Evolutionary conservation across 2,113 vertebrate species (phyloP), one percentile per base, ranked within the genome.

Genomic region (Lanius collurio): DNA sequence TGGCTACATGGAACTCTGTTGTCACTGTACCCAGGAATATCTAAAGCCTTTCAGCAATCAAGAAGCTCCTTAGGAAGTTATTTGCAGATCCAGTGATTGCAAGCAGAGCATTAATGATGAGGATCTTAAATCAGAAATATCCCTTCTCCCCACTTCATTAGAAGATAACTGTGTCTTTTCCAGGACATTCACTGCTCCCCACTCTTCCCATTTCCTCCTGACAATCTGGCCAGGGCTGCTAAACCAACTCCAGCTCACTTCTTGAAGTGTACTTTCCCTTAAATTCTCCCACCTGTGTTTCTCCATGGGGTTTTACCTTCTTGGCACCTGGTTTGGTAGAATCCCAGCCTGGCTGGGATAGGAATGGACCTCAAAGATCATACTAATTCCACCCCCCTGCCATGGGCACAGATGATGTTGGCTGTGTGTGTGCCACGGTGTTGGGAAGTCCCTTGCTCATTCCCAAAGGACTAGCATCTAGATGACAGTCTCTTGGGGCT

Each of bases 21-120:
- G 52, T 82, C 52, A 28, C 27, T 4, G 0, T 27, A 22, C n/a
- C 41, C 67, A 46, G 68, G 92, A 83, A 90, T 7, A 67, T 3
- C 30, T 30, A 65, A 31, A 60, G 69, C 69, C 55, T 87, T 80
- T 37, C 41, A 87, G 93, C 90, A 96, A 95, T 83, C 95, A 94
- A 76, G 73, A 46, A 89, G 85, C 92, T 93, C 67, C 71, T 87
- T 1, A 1, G 50, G 53, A 87, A 50, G 75, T 87, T 95, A 93
- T 94, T 93, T 91, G 93, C 90, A 84, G 94, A 93, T 33, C 30
- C 67, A 42, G 81, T 88, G 85, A 90, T 57, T 71, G 91, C 93
- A 75, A 76, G 76, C 81, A 75, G 83, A 88, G n/a, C 77, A 14
- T 55, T 78, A 90, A 94, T 56, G 76, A 81, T 57, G 68, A 90